Conservation (phyloP, 2,888 invertebrate species). For the Galeruca laticollis region DNA sequence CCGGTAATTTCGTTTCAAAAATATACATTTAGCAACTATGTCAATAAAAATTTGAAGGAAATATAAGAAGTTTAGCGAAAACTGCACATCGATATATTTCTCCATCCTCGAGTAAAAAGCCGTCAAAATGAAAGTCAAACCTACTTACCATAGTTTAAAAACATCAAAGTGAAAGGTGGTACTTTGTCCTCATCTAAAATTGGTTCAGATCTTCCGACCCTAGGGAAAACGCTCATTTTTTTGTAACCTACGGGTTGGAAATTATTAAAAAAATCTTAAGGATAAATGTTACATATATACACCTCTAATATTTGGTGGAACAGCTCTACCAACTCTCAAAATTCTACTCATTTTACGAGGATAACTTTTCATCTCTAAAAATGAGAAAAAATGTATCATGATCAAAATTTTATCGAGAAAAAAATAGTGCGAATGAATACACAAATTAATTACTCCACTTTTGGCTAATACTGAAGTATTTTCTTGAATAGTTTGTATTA, state of each 20-base stretch:
- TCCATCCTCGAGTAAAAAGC: too few relatives aligned
- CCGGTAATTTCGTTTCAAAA: too few relatives aligned
- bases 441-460: too few relatives aligned
- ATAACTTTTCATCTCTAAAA: background rate
- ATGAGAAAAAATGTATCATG: background rate
- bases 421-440: too few relatives aligned
- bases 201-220: slow-evolving; percentile 15
- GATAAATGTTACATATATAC: background rate
- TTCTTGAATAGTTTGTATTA: too few relatives aligned
- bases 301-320: slow-evolving; percentile 6
- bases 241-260: slow-evolving; percentile 3
- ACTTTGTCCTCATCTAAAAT: slow-evolving; percentile 6
- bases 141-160: slow-evolving; percentile 19
- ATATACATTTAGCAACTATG: too few relatives aligned
- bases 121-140: too few relatives aligned
- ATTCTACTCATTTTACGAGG: slow-evolving; percentile 13
- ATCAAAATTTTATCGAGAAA: too few relatives aligned
- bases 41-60: too few relatives aligned
- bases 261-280: background rate
- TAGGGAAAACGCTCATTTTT: slow-evolving; percentile 26
- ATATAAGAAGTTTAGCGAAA: too few relatives aligned
- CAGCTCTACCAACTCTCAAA: slow-evolving; percentile 7
- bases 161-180: slow-evolving; percentile 6
- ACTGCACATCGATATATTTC: too few relatives aligned
- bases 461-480: too few relatives aligned